Base-by-base conservation (phyloP, 2,888 invertebrate genomes). In the Diaperis boleti region DNA sequence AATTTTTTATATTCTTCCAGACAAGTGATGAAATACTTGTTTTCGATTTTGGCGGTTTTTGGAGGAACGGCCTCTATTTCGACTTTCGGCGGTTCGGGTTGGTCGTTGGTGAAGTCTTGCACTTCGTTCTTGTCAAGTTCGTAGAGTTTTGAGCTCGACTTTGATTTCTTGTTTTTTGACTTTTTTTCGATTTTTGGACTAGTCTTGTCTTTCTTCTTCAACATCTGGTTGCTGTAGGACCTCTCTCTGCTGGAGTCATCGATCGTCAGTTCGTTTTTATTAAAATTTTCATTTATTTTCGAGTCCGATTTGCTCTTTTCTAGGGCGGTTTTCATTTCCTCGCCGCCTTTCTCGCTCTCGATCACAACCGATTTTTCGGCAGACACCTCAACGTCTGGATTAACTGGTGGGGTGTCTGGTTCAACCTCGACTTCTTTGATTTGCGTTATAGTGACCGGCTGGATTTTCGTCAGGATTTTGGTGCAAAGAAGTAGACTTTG, bases 391-490 rank as follows among this genome's bases (percentile, higher is more conserved):
- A 13, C 10, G 8, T 44, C 55, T 1, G 17, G 11, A 13, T 33
- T 5, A 33, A 69, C 66, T 3, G 45, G 54, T 8, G 69, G 39
- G 17, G 22, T 35, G 17, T 66, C 68, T 7, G 67, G 68, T 26
- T 73, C 70, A 14, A 65, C 64, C 4, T 72, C 69, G 18, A 67
- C 69, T 3, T 67, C 62, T 31, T 72, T 72, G n/a, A 59, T 17
- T 55, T 59, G 59, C 14, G 60, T 65, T 37, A 84, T 80, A 14
- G 85, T 83, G 66, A 86, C 83, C 0, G 92, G 92, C 77, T 91
- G 91, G 8, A 92, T 90, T 76, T 90, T 88, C 0, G 88, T 87
- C 10, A 92, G 83, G 69, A 93, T 88, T 80, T 90, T 91, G 63
- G 87, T 87, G 74, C 91, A 90, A 1, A 92, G 83, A 64, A 85